Evolutionary conservation across 2,888 invertebrate species (phyloP).

Genomic region (Thyatira batis): DNA sequence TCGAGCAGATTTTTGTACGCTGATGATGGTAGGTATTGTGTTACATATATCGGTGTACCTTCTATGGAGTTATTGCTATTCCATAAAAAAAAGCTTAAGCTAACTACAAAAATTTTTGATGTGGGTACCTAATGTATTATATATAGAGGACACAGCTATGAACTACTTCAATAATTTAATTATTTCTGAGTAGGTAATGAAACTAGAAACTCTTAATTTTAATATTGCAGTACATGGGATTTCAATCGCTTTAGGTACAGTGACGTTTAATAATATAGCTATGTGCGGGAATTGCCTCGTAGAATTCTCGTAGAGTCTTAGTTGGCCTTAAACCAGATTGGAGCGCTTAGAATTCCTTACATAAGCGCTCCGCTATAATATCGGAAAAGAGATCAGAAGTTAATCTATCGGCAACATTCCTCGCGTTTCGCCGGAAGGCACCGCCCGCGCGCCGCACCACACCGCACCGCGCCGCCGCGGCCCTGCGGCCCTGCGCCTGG

Average conservation of each 20-base stretch:
- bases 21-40: no score
- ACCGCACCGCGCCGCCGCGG: slow-evolving; percentile 37
- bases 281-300: slow-evolving; percentile 38
- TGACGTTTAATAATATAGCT: slow-evolving; percentile 26
- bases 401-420: slow-evolving; percentile 82
- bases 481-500: slow-evolving; percentile 41
- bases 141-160: no score
- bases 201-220: no score
- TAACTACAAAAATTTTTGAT: no score
- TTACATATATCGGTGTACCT: no score
- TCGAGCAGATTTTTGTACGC: no score
- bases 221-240: slow-evolving; percentile 11
- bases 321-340: slow-evolving; percentile 76
- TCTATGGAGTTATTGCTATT: no score
- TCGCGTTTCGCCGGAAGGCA: slow-evolving; percentile 81
- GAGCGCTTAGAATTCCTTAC: slow-evolving; percentile 78
- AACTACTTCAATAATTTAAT: no score
- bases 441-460: slow-evolving; percentile 47
- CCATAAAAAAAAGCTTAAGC: no score
- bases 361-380: slow-evolving; percentile 78
- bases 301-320: slow-evolving; percentile 59
- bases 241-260: slow-evolving; percentile 9
- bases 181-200: no score
- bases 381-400: slow-evolving; percentile 82
- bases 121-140: no score